Conservation (phyloP, 1,140 invertebrate genomes). For the Platyscapa corneri region DNA sequence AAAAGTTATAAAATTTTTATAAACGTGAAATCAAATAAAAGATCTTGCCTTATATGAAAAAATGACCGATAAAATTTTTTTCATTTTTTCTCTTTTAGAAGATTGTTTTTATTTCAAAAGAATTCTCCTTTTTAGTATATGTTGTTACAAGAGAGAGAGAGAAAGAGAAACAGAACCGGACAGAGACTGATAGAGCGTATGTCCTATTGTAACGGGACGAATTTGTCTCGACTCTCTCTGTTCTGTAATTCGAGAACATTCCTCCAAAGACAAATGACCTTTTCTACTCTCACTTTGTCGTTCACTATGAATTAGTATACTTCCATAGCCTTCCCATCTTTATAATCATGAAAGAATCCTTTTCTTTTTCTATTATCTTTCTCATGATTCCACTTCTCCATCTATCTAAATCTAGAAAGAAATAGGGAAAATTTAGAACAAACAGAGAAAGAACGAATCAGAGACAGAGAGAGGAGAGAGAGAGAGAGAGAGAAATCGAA, state of each 20-base stretch:
- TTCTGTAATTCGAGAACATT: slow-evolving; percentile 39
- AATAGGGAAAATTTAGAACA: no score
- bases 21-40: not conserved
- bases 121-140: not conserved
- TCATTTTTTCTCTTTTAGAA: not conserved
- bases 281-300: not conserved
- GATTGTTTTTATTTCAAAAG: slow-evolving; percentile 11
- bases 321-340: no score
- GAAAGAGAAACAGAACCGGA: not conserved
- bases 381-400: not conserved
- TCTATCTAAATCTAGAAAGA: not conserved
- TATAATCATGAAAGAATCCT: slow-evolving; percentile 20
- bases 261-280: slow-evolving; percentile 33
- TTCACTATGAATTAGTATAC: slow-evolving; percentile 17
- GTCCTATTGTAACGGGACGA: slow-evolving; percentile 24
- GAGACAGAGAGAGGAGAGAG: no score
- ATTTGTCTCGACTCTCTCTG: slow-evolving; percentile 20
- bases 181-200: slow-evolving; percentile 1
- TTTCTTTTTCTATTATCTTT: not conserved
- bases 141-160: not conserved
- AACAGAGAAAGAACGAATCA: not conserved
- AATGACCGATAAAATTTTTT: slow-evolving; percentile 7
- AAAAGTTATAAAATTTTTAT: no score
- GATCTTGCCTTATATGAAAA: not conserved
- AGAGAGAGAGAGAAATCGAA: not conserved